phyloP scores from a whole-genome alignment of 2,113 vertebrate genomes.

The Passer montanus region DNA sequence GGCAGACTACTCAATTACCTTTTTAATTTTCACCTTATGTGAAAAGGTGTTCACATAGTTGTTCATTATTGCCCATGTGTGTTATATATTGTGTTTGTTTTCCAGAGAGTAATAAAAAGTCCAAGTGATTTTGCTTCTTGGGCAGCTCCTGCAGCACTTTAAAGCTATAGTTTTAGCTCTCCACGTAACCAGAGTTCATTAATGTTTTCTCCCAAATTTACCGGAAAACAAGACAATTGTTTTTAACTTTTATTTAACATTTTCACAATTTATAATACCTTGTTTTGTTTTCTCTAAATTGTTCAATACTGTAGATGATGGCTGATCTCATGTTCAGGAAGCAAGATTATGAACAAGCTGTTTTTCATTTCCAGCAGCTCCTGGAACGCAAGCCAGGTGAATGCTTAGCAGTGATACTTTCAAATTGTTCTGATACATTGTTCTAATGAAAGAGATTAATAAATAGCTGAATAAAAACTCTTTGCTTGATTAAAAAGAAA shows the following conservation, averaged over 20 bases:
- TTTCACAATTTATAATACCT: background rate
- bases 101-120: background rate
- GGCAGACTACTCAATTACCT: background rate
- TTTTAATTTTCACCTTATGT: background rate
- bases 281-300: background rate
- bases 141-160: background rate
- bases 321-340: constrained; percentile 96
- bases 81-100: background rate
- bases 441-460: background rate
- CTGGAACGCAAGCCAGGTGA: constrained; percentile 91
- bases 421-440: background rate
- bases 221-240: background rate
- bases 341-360: constrained; percentile 93
- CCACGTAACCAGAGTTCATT: background rate
- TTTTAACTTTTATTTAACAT: background rate
- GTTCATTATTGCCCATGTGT: background rate
- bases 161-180: background rate
- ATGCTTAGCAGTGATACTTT: background rate
- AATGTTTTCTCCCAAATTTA: background rate
- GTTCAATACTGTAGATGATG: constrained; percentile 86
- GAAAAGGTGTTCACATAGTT: background rate
- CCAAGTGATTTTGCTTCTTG: background rate
- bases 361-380: constrained; percentile 93
- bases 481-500: background rate
- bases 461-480: background rate